These are phyloP conservation scores for Apamea epomidion DNA, from an alignment of 2,888 invertebrate genomes.

Conservation along the genomic window DNA sequence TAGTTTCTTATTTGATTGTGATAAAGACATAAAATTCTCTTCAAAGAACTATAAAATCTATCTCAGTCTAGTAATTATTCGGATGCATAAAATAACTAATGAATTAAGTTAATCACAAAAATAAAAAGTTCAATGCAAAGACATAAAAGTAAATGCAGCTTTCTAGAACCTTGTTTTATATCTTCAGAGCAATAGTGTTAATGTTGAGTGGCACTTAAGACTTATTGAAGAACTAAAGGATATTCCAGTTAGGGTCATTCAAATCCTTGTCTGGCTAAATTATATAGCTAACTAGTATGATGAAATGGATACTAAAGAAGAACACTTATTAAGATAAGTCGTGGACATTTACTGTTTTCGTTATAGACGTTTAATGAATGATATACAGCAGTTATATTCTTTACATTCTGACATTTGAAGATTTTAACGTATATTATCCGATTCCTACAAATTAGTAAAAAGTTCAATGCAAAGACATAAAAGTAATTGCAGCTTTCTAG, in stretches of 20 bases:
- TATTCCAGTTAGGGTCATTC: slow-evolving; percentile 47
- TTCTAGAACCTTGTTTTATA: slow-evolving; percentile 59
- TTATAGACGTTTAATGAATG: slow-evolving; percentile 1
- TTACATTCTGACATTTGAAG: slow-evolving; percentile 4
- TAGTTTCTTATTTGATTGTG: slow-evolving; percentile 49
- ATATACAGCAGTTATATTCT: slow-evolving; percentile 9
- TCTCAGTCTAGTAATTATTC: slow-evolving; percentile 59
- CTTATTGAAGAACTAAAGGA: slow-evolving; percentile 49
- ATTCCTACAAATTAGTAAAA: no score
- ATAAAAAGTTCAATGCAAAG: slow-evolving; percentile 56
- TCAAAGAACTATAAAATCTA: slow-evolving; percentile 49
- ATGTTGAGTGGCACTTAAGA: slow-evolving; percentile 56
- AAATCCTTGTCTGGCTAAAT: slow-evolving; percentile 43
- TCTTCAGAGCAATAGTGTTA: slow-evolving; percentile 60
- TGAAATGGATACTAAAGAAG: slow-evolving; percentile 32
- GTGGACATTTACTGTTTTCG: slow-evolving; percentile 7
- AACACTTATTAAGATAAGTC: slow-evolving; percentile 3
- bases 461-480: slow-evolving; percentile 59
- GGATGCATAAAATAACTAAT: slow-evolving; percentile 59
- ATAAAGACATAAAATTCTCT: slow-evolving; percentile 66
- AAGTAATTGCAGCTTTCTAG: slow-evolving; percentile 65
- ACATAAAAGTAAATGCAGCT: slow-evolving; percentile 66
- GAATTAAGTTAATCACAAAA: slow-evolving; percentile 56
- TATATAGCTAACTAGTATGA: slow-evolving; percentile 18
- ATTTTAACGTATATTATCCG: not conserved